Base-by-base conservation (phyloP, 1,140 invertebrate species). In the Drosophila prosaltans region DNA sequence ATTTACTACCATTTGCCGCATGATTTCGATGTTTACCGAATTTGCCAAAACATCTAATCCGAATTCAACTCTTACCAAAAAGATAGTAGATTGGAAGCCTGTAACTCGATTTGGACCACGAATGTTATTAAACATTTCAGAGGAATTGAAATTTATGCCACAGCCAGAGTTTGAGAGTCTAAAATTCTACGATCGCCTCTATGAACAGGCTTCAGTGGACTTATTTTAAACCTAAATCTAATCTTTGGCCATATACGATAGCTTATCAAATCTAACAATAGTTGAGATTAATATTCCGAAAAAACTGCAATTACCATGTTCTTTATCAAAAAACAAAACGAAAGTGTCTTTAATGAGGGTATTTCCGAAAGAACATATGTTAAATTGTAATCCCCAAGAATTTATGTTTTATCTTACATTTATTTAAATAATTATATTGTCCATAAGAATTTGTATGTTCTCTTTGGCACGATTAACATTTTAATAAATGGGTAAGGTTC, bases 31-130 rank as follows among this genome's bases (percentile, higher is more conserved):
- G 74, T 91, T 92, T 45, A 83, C 78, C 0, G 64, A 86, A 4
- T 93, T 93, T 69, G 93, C 93, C 0, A 78, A 74, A 28, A 91
- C 77, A 3, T 93, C 93, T 5, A 68, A 91, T 68, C 92, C 92
- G 1, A 92, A 92, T 74, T 77, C 80, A 1, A 11, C 16, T 0
- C 76, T 62, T 5, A 83, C 71, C 3, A 69, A 79, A n/a, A 5
- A 73, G 1, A 39, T 79, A 6, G 74, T 66, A 32, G 78, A 71
- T 2, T 93, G 93, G 93, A 75, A 91, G 9, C 91, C 92, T 0
- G 45, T 93, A 0, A 65, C 74, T 4, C 69, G 65, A 0, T 79
- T 84, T 24, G 74, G 84, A 9, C 36, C 67, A 3, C 69, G 86
- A 1, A 81, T 92, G 64, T 91, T 91, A 63, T 80, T 93, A 4